Evolutionary conservation across 1,140 invertebrate species (phyloP).

Genomic region (Drosophila willistoni): DNA sequence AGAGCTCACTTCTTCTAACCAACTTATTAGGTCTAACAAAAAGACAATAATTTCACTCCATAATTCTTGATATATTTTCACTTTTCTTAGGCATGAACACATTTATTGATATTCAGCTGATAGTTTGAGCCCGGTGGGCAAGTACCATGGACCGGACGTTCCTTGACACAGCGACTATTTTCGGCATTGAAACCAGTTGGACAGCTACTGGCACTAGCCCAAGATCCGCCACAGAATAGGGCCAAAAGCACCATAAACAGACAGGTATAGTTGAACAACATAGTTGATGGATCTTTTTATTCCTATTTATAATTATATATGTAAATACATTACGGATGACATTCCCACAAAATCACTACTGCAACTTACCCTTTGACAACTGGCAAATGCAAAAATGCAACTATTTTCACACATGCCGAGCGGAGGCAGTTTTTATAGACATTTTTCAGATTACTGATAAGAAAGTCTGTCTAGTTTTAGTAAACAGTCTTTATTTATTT

Average conservation of each 20-base stretch:
- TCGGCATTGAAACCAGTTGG: constrained; percentile 61
- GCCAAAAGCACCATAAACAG: constrained; percentile 63
- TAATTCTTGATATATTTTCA: neutral
- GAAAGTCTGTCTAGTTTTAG: constrained; percentile 11
- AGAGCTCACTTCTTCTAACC: too few relatives aligned
- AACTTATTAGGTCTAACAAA: too few relatives aligned
- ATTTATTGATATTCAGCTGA: constrained; percentile 66
- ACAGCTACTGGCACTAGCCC: constrained; percentile 55
- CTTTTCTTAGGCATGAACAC: constrained; percentile 53
- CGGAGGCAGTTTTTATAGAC: constrained; percentile 40
- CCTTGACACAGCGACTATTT: constrained; percentile 50
- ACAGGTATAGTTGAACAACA: constrained; percentile 57
- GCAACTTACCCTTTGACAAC: constrained; percentile 39
- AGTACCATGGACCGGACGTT: constrained; percentile 68
- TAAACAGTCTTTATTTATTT: constrained; percentile 25
- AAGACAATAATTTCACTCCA: neutral
- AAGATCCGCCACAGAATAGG: constrained; percentile 44
- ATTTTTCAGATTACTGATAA: neutral
- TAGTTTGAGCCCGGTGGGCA: constrained; percentile 67
- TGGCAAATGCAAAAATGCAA: constrained; percentile 42
- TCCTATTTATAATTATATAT: too few relatives aligned
- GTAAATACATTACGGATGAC: too few relatives aligned
- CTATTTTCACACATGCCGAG: constrained; percentile 29
- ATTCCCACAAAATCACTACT: neutral
- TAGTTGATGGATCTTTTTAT: constrained; percentile 28